Conservation (phyloP, 2,797 vertebrate genomes). For the Neoniphon sammara region DNA sequence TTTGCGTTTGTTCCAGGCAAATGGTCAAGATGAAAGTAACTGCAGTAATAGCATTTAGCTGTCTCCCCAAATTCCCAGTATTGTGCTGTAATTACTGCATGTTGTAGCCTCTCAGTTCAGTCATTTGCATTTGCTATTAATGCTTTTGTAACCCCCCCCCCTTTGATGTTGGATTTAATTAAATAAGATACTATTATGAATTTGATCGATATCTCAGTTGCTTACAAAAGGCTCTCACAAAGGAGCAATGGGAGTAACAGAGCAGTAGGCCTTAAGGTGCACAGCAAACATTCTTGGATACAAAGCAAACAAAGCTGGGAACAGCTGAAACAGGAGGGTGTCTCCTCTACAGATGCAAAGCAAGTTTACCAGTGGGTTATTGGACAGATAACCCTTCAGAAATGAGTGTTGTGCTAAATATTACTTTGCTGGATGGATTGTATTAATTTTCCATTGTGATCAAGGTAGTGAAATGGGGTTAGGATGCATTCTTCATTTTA, state of each 20-base stretch:
- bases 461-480: not conserved
- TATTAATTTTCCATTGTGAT: not conserved
- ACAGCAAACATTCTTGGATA: conserved; percentile 12
- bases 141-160: conserved; percentile 61
- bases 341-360: conserved; percentile 38
- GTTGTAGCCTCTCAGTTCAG: conserved; percentile 46
- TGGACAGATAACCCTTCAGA: conserved; percentile 17
- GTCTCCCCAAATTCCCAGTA: conserved; percentile 35
- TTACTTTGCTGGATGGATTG: conserved; percentile 7
- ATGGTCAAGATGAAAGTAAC: conserved; percentile 69
- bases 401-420: not conserved
- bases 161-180: conserved; percentile 76
- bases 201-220: conserved; percentile 61
- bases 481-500: not conserved
- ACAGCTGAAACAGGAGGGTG: conserved; percentile 22
- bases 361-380: conserved; percentile 26
- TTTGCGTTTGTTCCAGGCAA: conserved; percentile 66
- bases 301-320: conserved; percentile 18
- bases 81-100: conserved; percentile 66
- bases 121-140: conserved; percentile 71
- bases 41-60: conserved; percentile 42
- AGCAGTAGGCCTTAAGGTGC: conserved; percentile 30
- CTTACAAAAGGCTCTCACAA: conserved; percentile 45
- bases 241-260: conserved; percentile 12
- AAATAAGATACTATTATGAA: conserved; percentile 61